A percentile compares a stretch with the other conserved stretches of the same genome.
phyloP scores from a whole-genome alignment of 1,140 invertebrate genomes.

The Melanaphis sacchari region DNA sequence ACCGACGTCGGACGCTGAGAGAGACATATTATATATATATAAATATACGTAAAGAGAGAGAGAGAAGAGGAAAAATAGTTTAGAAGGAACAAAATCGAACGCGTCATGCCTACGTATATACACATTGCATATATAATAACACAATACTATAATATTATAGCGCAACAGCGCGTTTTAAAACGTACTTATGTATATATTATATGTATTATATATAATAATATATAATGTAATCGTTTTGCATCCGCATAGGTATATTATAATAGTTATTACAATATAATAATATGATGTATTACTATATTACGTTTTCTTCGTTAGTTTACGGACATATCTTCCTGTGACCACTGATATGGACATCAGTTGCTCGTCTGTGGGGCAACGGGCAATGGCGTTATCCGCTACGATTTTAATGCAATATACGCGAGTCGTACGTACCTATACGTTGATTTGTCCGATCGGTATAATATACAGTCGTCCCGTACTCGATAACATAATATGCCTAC shows the following conservation, averaged over 20 bases:
- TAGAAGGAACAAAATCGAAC: conserved; percentile 1
- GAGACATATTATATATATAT: background rate
- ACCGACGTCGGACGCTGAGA: background rate
- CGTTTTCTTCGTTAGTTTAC: background rate
- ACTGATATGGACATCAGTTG: background rate
- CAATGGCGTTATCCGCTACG: background rate
- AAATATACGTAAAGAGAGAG: background rate
- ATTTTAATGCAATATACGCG: background rate
- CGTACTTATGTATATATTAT: background rate
- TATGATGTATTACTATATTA: too few relatives aligned
- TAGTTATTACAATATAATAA: background rate
- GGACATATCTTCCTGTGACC: background rate
- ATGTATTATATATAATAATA: background rate
- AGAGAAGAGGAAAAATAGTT: background rate
- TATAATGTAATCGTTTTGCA: background rate
- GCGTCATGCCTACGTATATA: conserved; percentile 2
- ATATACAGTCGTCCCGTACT: background rate
- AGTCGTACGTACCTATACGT: too few relatives aligned
- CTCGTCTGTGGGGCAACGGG: background rate
- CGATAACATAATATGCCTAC: too few relatives aligned
- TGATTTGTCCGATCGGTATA: background rate
- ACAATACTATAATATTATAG: background rate
- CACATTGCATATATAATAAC: background rate
- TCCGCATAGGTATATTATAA: background rate
- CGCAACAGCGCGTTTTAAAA: background rate